Evolutionary conservation across 2,797 vertebrate genomes (phyloP).

Genomic region (Scolopax rusticola): DNA sequence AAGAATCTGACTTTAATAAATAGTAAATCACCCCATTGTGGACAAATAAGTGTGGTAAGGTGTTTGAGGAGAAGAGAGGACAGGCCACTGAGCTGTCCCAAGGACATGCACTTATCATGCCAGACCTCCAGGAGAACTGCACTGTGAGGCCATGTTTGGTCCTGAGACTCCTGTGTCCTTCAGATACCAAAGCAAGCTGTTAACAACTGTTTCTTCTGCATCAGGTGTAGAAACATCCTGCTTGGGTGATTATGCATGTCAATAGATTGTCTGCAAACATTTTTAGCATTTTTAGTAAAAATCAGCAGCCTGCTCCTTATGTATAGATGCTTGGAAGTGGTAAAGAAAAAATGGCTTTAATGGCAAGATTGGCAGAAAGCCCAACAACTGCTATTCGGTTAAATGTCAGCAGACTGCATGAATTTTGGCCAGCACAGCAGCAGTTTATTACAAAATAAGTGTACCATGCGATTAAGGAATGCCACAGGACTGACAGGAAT

Average conservation of each 20-base stretch:
- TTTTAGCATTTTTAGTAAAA: not conserved
- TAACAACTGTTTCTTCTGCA: not conserved
- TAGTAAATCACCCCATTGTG: not conserved
- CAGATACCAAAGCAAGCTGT: not conserved
- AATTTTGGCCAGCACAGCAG: not conserved
- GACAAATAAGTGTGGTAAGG: not conserved
- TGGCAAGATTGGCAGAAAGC: not conserved
- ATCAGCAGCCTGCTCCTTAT: not conserved
- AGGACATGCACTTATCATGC: not conserved
- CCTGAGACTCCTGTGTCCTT: accelerated
- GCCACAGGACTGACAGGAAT: not conserved
- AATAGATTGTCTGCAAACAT: not conserved
- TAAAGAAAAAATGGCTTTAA: not conserved
- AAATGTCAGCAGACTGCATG: not conserved
- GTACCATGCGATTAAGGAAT: not conserved
- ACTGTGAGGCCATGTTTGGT: not conserved
- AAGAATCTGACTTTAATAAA: not conserved
- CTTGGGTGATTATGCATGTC: accelerated
- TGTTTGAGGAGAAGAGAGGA: not conserved
- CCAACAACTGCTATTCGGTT: not conserved
- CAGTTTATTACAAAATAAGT: not conserved
- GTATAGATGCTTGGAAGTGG: not conserved
- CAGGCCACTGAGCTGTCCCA: not conserved
- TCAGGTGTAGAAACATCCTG: not conserved
- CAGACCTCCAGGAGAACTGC: not conserved